phyloP scores from a whole-genome alignment of 2,797 vertebrate genomes.

The Mormyrus proboscirostris region DNA sequence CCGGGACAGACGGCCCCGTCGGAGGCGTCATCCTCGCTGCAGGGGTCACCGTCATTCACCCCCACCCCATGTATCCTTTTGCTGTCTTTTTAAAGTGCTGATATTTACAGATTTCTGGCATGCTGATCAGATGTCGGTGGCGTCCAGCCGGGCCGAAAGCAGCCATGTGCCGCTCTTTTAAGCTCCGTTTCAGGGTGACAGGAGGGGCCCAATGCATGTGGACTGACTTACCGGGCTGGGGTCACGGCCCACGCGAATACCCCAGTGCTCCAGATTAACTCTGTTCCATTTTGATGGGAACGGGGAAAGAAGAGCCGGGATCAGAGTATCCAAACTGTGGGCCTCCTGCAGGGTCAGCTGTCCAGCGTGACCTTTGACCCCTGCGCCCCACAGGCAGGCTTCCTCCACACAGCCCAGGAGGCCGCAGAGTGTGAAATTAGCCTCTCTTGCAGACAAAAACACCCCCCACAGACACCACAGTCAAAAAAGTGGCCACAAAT shows the following conservation, averaged over 20 bases:
- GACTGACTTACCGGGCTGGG: not conserved
- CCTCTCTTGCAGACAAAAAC: slow-evolving; percentile 12
- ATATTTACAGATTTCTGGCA: not conserved
- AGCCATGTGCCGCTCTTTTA: not conserved
- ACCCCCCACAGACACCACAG: not conserved
- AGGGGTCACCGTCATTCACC: not conserved
- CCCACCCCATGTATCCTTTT: not conserved
- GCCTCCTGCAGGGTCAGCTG: slow-evolving; percentile 8
- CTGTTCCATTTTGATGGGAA: not conserved
- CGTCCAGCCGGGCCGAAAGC: not conserved
- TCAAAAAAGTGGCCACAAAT: slow-evolving; percentile 22
- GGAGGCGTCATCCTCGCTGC: not conserved
- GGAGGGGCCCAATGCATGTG: not conserved
- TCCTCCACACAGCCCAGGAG: not conserved
- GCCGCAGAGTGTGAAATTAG: slow-evolving; percentile 10
- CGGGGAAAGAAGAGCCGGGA: not conserved
- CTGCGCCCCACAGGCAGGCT: not conserved
- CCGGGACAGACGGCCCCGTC: not conserved
- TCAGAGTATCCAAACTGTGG: not conserved
- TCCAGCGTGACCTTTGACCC: not conserved
- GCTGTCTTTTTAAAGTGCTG: not conserved
- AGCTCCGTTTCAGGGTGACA: not conserved
- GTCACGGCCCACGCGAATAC: not conserved
- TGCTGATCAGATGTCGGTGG: not conserved
- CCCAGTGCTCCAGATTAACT: not conserved